phyloP scores from a whole-genome alignment of 1,140 invertebrate genomes.

The Leptonema lineaticorne region DNA sequence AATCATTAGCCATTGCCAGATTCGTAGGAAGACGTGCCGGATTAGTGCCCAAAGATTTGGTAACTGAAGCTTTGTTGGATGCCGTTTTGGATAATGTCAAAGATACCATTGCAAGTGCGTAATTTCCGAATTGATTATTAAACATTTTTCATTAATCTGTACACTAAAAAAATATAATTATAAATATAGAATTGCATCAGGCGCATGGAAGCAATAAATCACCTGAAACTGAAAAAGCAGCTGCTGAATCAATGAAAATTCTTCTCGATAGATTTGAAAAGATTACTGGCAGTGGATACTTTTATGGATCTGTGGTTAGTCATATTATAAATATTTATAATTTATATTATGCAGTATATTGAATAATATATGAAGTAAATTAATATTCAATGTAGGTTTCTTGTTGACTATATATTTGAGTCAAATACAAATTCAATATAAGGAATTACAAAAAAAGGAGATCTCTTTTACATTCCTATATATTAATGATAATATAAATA shows the following conservation, averaged over 20 bases:
- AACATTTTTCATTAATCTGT: not conserved
- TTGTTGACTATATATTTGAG: not conserved
- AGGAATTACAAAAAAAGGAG: too few species aligned
- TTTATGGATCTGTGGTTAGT: conserved; percentile 33
- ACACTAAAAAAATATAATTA: not conserved
- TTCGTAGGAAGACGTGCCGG: conserved; percentile 70
- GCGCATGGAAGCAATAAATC: conserved; percentile 18
- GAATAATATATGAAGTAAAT: too few species aligned
- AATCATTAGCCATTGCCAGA: conserved; percentile 69
- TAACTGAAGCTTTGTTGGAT: conserved; percentile 67
- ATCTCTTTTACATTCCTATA: too few species aligned
- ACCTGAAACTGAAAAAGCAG: conserved; percentile 21
- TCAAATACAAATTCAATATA: too few species aligned
- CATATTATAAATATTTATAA: too few species aligned
- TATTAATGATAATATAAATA: too few species aligned
- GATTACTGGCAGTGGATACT: conserved; percentile 17
- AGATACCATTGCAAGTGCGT: conserved; percentile 49
- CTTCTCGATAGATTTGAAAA: conserved; percentile 13
- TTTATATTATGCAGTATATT: too few species aligned
- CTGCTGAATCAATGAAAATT: not conserved
- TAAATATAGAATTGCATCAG: conserved; percentile 21
- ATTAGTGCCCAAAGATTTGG: conserved; percentile 64
- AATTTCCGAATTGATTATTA: conserved; percentile 48
- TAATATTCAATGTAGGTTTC: not conserved
- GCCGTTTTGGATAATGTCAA: conserved; percentile 63